Evolutionary conservation across 2,113 vertebrate genomes (phyloP).

Genomic region (Onychorhynchus coronatus): DNA sequence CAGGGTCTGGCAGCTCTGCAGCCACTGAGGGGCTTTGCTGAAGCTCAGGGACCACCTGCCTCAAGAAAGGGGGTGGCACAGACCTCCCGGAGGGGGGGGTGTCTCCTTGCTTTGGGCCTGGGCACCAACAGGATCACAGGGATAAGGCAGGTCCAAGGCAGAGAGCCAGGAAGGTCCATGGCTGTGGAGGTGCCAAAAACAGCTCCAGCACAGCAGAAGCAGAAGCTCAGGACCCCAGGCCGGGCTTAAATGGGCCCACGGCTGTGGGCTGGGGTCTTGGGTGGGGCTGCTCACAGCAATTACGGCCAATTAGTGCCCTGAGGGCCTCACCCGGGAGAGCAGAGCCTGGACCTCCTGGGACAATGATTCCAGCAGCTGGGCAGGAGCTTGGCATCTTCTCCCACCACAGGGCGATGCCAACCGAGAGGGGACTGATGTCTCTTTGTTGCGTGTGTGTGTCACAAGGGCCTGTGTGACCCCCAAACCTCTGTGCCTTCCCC

Average conservation of each 20-base stretch:
- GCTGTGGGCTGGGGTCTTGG: neutral
- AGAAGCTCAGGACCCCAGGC: fast-evolving
- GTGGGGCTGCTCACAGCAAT: neutral
- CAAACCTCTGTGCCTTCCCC: neutral
- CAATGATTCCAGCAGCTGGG: too few relatives aligned
- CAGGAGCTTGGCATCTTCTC: neutral
- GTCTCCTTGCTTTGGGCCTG: neutral
- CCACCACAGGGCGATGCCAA: fast-evolving
- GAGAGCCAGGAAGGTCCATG: fast-evolving
- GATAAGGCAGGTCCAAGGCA: neutral
- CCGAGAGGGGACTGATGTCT: too few relatives aligned
- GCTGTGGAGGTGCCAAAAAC: fast-evolving
- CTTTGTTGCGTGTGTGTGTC: neutral
- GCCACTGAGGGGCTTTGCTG: neutral
- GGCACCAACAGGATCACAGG: neutral
- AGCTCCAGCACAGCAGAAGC: neutral
- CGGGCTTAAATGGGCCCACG: neutral
- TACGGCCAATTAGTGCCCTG: neutral
- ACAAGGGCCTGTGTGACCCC: neutral
- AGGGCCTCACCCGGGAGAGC: neutral
- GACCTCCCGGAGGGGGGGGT: neutral
- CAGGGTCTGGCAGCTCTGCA: neutral
- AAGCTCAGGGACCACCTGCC: neutral
- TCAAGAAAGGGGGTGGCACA: neutral
- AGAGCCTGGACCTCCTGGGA: neutral